phyloP scores from a whole-genome alignment of 2,113 vertebrate species.

The Rhodinocichla rosea region DNA sequence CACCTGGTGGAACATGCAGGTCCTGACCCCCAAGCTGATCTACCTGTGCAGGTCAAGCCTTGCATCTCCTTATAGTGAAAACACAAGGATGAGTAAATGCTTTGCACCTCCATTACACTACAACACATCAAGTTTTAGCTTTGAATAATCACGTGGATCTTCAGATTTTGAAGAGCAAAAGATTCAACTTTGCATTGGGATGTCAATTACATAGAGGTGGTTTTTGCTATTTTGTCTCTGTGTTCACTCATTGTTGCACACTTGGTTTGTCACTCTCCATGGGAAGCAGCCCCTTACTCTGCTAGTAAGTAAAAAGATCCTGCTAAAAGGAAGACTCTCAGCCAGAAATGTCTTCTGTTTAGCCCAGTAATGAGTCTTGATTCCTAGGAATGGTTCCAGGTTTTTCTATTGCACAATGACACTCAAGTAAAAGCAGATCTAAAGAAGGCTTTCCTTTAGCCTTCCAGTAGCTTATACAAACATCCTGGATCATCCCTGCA shows the following conservation, averaged over 20 bases:
- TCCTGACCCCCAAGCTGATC: background rate
- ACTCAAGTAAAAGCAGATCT: background rate
- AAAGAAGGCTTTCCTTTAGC: conserved; percentile 9
- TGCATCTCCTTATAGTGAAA: background rate
- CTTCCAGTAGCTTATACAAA: conserved; percentile 16
- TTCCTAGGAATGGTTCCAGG: background rate
- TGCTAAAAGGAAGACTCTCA: background rate
- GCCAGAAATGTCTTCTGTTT: background rate
- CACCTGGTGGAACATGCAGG: background rate
- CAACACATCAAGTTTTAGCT: background rate
- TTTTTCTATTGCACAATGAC: background rate
- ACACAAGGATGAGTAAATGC: background rate
- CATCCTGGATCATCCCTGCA: conserved; percentile 4
- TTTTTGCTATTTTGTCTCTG: background rate
- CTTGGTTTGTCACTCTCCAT: background rate
- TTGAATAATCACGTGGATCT: background rate
- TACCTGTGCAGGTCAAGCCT: background rate
- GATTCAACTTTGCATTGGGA: background rate
- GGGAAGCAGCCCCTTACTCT: background rate
- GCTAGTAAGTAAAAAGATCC: background rate
- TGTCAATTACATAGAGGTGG: background rate
- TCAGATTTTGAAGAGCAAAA: background rate
- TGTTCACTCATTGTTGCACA: background rate
- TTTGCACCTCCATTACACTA: background rate
- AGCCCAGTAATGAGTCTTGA: background rate